A percentile compares a stretch with the other conserved stretches of the same genome.
Evolutionary conservation across 2,113 vertebrate species (phyloP).

Genomic region (Tretioscincus oriximinensis): DNA sequence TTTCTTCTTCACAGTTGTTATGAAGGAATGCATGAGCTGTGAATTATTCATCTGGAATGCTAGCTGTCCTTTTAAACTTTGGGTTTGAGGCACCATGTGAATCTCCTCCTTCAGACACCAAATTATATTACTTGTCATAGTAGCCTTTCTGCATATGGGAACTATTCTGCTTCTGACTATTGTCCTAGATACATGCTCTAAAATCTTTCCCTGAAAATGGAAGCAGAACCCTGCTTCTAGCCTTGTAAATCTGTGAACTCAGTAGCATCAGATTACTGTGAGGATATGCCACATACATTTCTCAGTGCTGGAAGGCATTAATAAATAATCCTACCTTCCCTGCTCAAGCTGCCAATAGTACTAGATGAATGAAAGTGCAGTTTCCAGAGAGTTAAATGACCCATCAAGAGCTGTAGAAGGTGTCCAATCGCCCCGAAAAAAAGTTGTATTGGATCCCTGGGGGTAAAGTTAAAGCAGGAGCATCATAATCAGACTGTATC

Average conservation of each 20-base stretch:
- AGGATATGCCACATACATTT: neutral
- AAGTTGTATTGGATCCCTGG: neutral
- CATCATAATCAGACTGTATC: neutral
- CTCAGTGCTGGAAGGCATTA: neutral
- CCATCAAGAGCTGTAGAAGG: neutral
- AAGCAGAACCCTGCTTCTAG: neutral
- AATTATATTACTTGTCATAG: neutral
- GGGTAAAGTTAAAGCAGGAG: conserved; percentile 13
- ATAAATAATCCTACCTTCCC: conserved; percentile 11
- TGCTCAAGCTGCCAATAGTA: conserved; percentile 2
- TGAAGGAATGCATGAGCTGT: too few species aligned
- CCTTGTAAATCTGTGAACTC: neutral
- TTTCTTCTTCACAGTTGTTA: too few species aligned
- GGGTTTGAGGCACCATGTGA: too few species aligned
- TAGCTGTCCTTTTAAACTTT: too few species aligned
- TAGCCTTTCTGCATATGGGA: neutral
- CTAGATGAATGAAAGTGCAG: neutral
- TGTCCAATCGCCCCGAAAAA: neutral
- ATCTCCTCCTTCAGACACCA: neutral
- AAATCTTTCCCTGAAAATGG: neutral
- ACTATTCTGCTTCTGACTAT: neutral
- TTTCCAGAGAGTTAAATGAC: conserved; percentile 12
- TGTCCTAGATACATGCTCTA: neutral
- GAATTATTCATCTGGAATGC: too few species aligned
- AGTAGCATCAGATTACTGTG: neutral